phyloP scores from a whole-genome alignment of 2,797 vertebrate genomes.

The Clarias pachynema region DNA sequence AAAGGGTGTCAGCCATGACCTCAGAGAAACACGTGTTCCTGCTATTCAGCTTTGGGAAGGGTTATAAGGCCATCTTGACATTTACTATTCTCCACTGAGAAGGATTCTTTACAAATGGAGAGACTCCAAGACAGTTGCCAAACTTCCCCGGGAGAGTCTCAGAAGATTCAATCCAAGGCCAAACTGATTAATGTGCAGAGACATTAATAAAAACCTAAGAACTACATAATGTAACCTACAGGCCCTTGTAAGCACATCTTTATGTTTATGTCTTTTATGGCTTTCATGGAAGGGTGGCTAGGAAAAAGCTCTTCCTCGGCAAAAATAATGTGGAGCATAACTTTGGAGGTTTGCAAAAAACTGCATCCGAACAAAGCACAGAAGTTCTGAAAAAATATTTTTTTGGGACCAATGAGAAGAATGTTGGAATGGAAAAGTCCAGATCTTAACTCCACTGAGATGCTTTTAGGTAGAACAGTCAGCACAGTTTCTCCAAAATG shows the following conservation, averaged over 20 bases:
- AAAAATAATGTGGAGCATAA: not conserved
- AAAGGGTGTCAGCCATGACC: too few relatives aligned
- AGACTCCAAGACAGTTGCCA: not conserved
- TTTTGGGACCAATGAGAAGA: not conserved
- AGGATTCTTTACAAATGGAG: too few relatives aligned
- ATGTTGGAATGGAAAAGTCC: not conserved
- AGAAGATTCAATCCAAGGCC: not conserved
- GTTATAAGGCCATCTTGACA: too few relatives aligned
- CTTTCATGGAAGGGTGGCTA: not conserved
- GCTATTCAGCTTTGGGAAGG: too few relatives aligned
- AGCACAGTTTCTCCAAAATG: too few relatives aligned
- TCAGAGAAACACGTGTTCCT: too few relatives aligned
- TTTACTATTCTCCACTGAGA: not conserved
- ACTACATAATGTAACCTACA: not conserved
- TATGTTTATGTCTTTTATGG: not conserved
- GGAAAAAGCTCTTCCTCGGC: not conserved
- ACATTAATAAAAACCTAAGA: not conserved
- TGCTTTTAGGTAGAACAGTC: too few relatives aligned
- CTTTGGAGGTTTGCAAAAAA: not conserved
- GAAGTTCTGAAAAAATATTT: not conserved
- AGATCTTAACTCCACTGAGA: not conserved
- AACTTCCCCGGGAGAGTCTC: too few relatives aligned
- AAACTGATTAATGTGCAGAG: not conserved
- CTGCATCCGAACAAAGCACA: not conserved
- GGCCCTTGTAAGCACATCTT: not conserved